Evolutionary conservation across 2,888 invertebrate genomes (phyloP), one percentile per base, ranked within the genome.

Genomic region (Lepidocyrtoides sp.): DNA sequence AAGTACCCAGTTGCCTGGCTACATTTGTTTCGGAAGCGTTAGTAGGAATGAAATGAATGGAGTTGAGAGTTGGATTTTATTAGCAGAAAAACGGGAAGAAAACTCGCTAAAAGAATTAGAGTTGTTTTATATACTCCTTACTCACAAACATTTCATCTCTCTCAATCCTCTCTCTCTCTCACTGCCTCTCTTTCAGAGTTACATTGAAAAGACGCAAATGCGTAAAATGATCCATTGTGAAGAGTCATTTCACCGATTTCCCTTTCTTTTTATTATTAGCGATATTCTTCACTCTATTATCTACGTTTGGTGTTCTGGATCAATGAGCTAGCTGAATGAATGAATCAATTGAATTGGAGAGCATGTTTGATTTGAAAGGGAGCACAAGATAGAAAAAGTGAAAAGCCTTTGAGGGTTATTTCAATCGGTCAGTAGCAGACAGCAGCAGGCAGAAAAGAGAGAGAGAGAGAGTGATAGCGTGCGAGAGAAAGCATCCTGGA

Each of bases 171-270:
- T 29, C 36, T 69, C 23, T 69, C 36, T 75, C 23, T 69, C 4
- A 14, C 10, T 63, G 26, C 29, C 3, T 17, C 41, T 69, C 8
- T 29, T 51, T 51, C 7, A 51, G 17, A 26, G 23, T 23, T 66
- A 48, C 26, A 63, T 20, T 36, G 20, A 81, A 26, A 26, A 60
- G 77, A 81, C 20, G 69, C 23, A 60, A 69, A 66, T 69, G 66
- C 69, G 66, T 81, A 77, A 79, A 79, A 66, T 88, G 77, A 41
- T 87, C 79, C 26, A 66, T 79, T 88, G 72, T 54, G 26, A 23
- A 23, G 57, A 26, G 12, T 51, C 29, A 10, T 77, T 66, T 79
- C 14, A 7, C 17, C 60, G n/a, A 44, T 44, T 57, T 79, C 17
- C 3, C 23, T 41, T 44, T 29, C 60, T 36, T 86, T 84, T 66